Percentiles rank a stretch among this genome's conserved stretches.
These are phyloP conservation scores for Apis mellifera DNA, from an alignment of 1,140 invertebrate genomes.

Conservation along the genomic window DNA sequence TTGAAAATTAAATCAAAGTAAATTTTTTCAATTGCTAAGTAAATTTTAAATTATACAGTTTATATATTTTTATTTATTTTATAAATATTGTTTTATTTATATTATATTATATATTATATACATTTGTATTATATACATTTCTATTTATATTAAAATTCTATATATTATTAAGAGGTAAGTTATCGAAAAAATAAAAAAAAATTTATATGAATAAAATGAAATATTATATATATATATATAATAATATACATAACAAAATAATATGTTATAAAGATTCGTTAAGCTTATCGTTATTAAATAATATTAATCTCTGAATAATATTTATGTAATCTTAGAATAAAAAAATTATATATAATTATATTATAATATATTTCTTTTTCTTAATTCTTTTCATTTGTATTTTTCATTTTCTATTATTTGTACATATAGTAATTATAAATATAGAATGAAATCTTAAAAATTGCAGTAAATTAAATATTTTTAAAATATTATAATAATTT, in stretches of 20 bases:
- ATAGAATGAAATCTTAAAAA: neutral
- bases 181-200: no score
- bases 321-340: neutral
- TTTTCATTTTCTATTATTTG: neutral
- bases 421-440: neutral
- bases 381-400: neutral
- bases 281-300: neutral
- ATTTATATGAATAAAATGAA: no score
- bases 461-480: neutral
- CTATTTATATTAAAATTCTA: no score
- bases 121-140: no score
- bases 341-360: neutral
- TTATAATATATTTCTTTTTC: neutral
- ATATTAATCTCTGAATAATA: neutral
- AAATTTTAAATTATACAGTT: no score
- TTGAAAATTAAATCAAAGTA: neutral
- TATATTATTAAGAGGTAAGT: no score
- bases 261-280: neutral
- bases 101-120: no score
- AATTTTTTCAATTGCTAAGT: no score
- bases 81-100: no score
- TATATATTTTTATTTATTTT: no score
- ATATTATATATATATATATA: no score
- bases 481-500: neutral
- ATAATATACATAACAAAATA: no score